Base-by-base conservation (phyloP, 2,888 invertebrate genomes). In the Lochmaea crataegi region DNA sequence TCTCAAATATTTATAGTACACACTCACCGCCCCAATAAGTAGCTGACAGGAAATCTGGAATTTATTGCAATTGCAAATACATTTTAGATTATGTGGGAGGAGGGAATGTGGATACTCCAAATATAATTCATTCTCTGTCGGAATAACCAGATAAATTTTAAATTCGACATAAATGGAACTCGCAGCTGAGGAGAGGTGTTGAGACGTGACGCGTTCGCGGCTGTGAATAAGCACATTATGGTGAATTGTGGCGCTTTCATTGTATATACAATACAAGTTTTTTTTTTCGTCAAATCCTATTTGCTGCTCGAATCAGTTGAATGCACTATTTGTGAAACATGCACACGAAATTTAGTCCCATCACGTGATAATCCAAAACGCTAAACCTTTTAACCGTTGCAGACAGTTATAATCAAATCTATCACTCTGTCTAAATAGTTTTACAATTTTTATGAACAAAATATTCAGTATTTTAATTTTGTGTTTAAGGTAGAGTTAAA, bases 1-100 rank as follows among this genome's bases (percentile, higher is more conserved):
- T 72, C 77, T 80, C 78, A 80, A 79, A 80, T 80, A 80, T 80
- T 80, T 79, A 80, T 79, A 72, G 77, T 78, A 78, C 78, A 80
- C 77, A 76, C 68, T 77, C 76, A 74, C 77, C 75, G 76, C 65
- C 64, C 76, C 79, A 77, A 77, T 78, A 78, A 79, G 78, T 78
- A 76, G 80, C 79, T 79, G 80, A 80, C 79, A 76, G 77, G 77
- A 80, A 79, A 80, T 80, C 77, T 79, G 79, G 72, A 78, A 80
- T 79, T 79, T 78, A 78, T 77, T 71, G 77, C 75, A 75, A 75
- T 71, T 72, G 74, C 77, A 75, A 75, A 77, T 75, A 77, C 75
- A 75, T 75, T 75, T 74, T 70, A 75, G 75, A 76, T 76, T 75
- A 75, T 76, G 75, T 71, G 70, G 70, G 58, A 58, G 72, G 71